Base-by-base conservation (phyloP, 2,888 invertebrate genomes). In the Acronicta leporina region DNA sequence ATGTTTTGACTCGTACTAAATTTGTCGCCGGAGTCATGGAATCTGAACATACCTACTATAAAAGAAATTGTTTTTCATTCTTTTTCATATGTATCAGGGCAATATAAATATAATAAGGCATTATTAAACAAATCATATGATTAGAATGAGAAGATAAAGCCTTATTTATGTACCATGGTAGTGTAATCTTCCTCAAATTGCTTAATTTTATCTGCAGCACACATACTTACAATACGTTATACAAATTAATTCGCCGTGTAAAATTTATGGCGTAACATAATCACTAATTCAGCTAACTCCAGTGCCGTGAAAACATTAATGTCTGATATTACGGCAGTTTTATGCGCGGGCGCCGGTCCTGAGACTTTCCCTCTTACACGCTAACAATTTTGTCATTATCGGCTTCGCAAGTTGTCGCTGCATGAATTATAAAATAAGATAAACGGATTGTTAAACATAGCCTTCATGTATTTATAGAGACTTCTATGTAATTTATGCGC, bases 371-470 rank as follows among this genome's bases (percentile, higher is more conserved):
- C 63, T 77, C 38, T 60, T 65, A 25, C 51, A 46, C 40, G 63
- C 38, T 53, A 75, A 74, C 79, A 79, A 80, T 85, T 79, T 81
- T 76, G 73, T 77, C 77, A 83, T 85, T 85, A 86, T 70, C 75
- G 64, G 61, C 61, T 74, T 77, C 53, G 65, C 77, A 55, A 76
- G 70, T 83, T 84, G 73, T 77, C 81, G 77, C 72, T 67, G 80
- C 73, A 83, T 85, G 77, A 81, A 83, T 85, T 82, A 70, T 52
- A 48, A 20, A 43, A 60, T 74, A 48, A 20, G 45, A 60, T 74
- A 53, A 40, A 40, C 25, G 35, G 15, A 59, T 54, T 14, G 60
- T 15, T 20, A 30, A n/a, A 9, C 14, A 43, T 27, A 42, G 45
- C 25, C 25, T 45, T 43, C n/a, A n/a, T n/a, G n/a, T n/a, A n/a